Base-by-base conservation (phyloP, 2,888 invertebrate genomes). In the Spicauda simplicius region DNA sequence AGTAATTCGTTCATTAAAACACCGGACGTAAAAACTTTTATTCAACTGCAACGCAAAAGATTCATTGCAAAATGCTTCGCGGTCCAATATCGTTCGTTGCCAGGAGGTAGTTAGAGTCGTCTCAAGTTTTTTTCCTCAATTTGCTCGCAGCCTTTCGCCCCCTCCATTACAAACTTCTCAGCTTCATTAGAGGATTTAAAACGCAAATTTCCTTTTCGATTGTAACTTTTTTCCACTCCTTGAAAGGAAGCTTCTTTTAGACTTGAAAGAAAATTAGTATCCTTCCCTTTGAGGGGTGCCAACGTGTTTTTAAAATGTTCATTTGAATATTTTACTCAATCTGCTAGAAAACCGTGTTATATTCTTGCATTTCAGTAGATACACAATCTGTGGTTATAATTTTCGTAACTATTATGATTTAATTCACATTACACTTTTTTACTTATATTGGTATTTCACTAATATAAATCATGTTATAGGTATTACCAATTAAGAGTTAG, bases 101-200 rank as follows among this genome's bases (percentile, higher is more conserved):
- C 37, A 53, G 19, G 20, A 30, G 41, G 62, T 54, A 55, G 53
- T 33, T 56, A 61, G 57, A 70, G 69, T 73, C 70, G 72, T 69
- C 77, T 65, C 73, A 80, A 84, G 81, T 85, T 88, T 88, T n/a
- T 88, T 90, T 88, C 87, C 87, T 88, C 88, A 91, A 90, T 88
- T 91, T 86, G 80, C 84, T 80, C 83, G 83, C 87, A 90, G 90
- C 89, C 89, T 90, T 90, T 88, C 90, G 84, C 89, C 91, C 37
- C 90, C 90, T 90, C 91, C 91, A 92, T 92, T 91, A 87, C 84
- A 87, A 93, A 92, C 84, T 93, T 92, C 93, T 90, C 89, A 86
- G 91, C 89, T 92, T 92, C 92, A 92, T 93, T 93, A 93, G 93
- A 91, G 87, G 90, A 91, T 92, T 93, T 93, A 93, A 93, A 93